Conservation (phyloP, 2,888 invertebrate species). For the Merodon equestris region DNA sequence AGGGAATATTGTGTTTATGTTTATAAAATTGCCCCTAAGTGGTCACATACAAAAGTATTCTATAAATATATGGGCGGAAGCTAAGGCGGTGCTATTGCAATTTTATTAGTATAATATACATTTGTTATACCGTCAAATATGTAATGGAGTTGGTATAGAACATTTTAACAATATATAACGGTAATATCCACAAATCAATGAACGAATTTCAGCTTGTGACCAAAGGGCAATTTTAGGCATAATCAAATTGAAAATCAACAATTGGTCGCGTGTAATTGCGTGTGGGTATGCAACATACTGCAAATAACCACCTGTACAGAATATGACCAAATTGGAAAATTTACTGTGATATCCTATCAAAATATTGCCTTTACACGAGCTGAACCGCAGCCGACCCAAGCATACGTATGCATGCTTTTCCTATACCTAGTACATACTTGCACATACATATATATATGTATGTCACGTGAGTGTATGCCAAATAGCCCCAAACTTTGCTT, state of each 20-base stretch:
- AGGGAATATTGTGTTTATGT: slow-evolving; percentile 19
- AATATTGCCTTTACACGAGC: slow-evolving; percentile 39
- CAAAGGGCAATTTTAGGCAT: slow-evolving; percentile 36
- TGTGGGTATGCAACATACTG: slow-evolving; percentile 43
- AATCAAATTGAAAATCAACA: slow-evolving; percentile 69
- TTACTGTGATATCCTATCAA: slow-evolving; percentile 60
- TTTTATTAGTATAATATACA: slow-evolving; percentile 35
- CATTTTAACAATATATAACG: too few species aligned
- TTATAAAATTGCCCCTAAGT: slow-evolving; percentile 63
- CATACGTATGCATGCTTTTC: not conserved
- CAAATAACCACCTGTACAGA: slow-evolving; percentile 57
- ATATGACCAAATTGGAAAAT: slow-evolving; percentile 46
- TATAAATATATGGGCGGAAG: slow-evolving; percentile 46
- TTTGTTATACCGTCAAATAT: too few species aligned
- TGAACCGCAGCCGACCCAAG: not conserved
- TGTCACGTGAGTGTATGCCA: not conserved
- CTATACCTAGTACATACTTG: not conserved
- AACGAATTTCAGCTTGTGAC: slow-evolving; percentile 35
- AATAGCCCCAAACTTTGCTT: slow-evolving; percentile 29
- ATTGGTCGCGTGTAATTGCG: slow-evolving; percentile 33
- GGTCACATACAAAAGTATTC: slow-evolving; percentile 48
- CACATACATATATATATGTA: not conserved
- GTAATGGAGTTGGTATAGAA: too few species aligned
- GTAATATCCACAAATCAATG: slow-evolving; percentile 44
- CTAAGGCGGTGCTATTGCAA: slow-evolving; percentile 34